A percentile compares a stretch with the other conserved stretches of the same genome.
phyloP scores from a whole-genome alignment of 30 jellyfish, hydroid and myxozoan species.

The Mastigias papua region DNA sequence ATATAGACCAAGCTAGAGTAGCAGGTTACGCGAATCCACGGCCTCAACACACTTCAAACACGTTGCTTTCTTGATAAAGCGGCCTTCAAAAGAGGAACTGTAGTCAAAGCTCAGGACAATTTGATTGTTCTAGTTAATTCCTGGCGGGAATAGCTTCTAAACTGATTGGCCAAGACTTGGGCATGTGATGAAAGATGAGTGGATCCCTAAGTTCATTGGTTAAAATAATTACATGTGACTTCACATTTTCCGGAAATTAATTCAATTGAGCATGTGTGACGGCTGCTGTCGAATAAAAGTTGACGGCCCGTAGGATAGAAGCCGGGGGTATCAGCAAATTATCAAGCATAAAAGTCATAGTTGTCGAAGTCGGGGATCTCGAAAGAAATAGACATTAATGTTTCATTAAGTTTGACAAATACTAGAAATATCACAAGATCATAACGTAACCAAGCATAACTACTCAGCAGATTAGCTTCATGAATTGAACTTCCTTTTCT shows the following conservation, averaged over 20 bases:
- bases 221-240: slow-evolving; percentile 37
- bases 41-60: slow-evolving; percentile 30
- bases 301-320: no score
- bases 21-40: not conserved
- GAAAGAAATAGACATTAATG: no score
- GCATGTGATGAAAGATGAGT: not conserved
- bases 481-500: no score
- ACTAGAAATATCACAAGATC: no score
- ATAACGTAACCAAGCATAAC: no score
- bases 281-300: slow-evolving; percentile 2
- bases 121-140: slow-evolving; percentile 46
- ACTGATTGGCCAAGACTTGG: slow-evolving; percentile 12
- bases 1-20: not conserved
- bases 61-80: slow-evolving; percentile 39
- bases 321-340: no score
- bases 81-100: slow-evolving; percentile 32
- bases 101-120: slow-evolving; percentile 11
- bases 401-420: no score
- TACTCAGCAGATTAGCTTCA: no score
- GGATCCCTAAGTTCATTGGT: slow-evolving; percentile 25
- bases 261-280: slow-evolving; percentile 35
- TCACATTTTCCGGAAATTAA: slow-evolving; percentile 45
- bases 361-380: no score
- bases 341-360: no score
- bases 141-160: slow-evolving; percentile 70